Conservation (phyloP, 2,113 vertebrate species). For the Brachypodius melanocephalos region DNA sequence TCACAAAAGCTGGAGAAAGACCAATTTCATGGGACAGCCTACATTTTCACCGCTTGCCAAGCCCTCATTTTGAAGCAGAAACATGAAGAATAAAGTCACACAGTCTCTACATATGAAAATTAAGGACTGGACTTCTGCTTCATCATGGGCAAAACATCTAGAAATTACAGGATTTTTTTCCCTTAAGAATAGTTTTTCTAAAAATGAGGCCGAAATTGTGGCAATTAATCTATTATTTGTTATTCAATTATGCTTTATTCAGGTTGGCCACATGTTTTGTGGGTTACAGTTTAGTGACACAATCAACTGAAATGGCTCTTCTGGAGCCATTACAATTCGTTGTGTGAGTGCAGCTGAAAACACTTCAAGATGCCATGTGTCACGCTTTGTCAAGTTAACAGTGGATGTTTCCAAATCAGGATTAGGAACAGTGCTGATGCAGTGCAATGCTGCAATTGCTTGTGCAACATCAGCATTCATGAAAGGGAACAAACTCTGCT, state of each 20-base stretch:
- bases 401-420: conserved; percentile 60
- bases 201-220: background rate
- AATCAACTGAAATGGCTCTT: conserved; percentile 45
- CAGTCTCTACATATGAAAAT: background rate
- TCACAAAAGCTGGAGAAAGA: background rate
- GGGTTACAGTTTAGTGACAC: conserved; percentile 5
- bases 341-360: conserved; percentile 57
- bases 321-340: conserved; percentile 48
- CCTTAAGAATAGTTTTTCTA: background rate
- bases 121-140: background rate
- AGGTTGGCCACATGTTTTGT: background rate
- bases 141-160: background rate
- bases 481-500: background rate
- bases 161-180: background rate
- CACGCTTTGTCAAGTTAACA: conserved; percentile 45
- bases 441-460: conserved; percentile 45
- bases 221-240: background rate
- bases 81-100: background rate
- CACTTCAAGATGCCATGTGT: conserved; percentile 43
- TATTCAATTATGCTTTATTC: background rate
- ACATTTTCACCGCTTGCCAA: background rate
- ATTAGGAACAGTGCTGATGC: conserved; percentile 65
- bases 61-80: background rate
- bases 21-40: background rate
- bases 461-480: conserved; percentile 47